phyloP scores from a whole-genome alignment of 1,140 invertebrate species.

The Magallana angulata region DNA sequence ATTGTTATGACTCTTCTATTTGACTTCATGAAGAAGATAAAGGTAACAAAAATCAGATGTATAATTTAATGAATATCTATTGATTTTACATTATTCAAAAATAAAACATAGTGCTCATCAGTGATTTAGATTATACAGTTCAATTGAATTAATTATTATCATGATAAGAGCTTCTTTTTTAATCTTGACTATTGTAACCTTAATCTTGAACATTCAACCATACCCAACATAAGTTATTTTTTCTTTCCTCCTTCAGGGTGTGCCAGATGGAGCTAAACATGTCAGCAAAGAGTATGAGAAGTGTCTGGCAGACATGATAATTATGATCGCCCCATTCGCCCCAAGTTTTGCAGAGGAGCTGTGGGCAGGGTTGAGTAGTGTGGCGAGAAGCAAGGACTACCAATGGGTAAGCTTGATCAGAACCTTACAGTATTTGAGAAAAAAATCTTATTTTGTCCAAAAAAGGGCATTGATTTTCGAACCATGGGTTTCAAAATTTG shows the following conservation, averaged over 20 bases:
- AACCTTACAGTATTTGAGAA: neutral
- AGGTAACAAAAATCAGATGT: neutral
- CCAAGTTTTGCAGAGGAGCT: constrained; percentile 94
- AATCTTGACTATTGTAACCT: neutral
- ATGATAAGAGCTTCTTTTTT: no score
- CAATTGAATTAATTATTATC: no score
- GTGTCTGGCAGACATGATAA: constrained; percentile 88
- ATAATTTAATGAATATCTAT: no score
- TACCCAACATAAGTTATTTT: neutral
- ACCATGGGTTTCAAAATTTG: no score
- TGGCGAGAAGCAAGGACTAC: constrained; percentile 52
- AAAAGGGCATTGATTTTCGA: no score
- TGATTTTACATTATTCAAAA: no score
- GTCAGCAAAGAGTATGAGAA: constrained; percentile 87
- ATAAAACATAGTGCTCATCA: no score
- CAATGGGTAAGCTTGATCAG: constrained; percentile 58
- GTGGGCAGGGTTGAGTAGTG: constrained; percentile 88
- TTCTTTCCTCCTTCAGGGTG: constrained; percentile 63
- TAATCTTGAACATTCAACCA: no score
- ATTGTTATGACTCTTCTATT: constrained; percentile 4
- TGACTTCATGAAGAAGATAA: constrained; percentile 18
- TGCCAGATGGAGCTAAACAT: constrained; percentile 78
- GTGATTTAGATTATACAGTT: no score
- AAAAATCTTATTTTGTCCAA: no score
- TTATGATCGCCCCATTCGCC: constrained; percentile 91